Evolutionary conservation across 2,113 vertebrate species (phyloP), one percentile per base, ranked within the genome.

Genomic region (Macroglossus sobrinus): DNA sequence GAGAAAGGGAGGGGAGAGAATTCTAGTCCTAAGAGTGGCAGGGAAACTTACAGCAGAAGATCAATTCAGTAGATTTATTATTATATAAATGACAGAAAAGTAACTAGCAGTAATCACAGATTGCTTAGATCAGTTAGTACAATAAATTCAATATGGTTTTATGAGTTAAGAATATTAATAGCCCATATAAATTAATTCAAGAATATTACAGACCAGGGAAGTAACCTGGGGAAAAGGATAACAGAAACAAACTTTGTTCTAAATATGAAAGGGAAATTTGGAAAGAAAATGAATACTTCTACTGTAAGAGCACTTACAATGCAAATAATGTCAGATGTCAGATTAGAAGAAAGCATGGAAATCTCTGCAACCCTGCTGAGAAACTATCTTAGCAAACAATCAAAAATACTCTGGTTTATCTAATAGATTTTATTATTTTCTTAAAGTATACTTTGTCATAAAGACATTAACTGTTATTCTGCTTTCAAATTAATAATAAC

Each of bases 161-260:
- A 33, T 21, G 72, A 75, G 33, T 40, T 88, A 43, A 69, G 61
- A 94, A 28, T 53, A 93, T 59, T 78, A 86, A 78, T 76, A 79
- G 19, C 4, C 11, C 8, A 84, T 50, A 59, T 74, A 96, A 89
- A 80, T 87, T 75, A 92, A 66, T 85, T 88, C 22, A 81, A 81
- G 74, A 28, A 84, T 68, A 92, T 5, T 68, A 92, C 3, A 89
- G 69, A 90, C 19, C 24, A 93, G 35, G 40, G 63, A 82, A 89
- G 47, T 64, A 69, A 93, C 43, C n/a, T 88, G 6, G 40, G 89
- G 53, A 81, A 96, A 97, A 97, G 92, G 53, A 95, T 85, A 93
- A 85, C 2, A 94, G 40, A 84, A 14, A 74, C 68, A 47, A 74
- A 95, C 53, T 94, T 78, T 84, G 22, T 12, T 82, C 40, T 96